Base-by-base conservation (phyloP, 2,888 invertebrate genomes). In the Leptogaster cylindrica region DNA sequence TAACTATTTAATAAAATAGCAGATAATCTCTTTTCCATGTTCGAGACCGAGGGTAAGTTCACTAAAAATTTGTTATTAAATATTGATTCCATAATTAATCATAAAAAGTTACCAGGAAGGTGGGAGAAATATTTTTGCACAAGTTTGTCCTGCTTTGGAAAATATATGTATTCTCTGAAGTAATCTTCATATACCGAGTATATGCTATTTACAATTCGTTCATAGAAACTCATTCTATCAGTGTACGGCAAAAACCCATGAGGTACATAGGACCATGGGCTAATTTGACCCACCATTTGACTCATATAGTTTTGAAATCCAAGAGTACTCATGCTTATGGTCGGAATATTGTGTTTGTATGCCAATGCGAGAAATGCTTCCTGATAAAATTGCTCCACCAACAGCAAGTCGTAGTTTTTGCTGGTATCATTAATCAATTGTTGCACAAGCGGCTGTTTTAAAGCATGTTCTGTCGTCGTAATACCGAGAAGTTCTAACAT, bases 181-280 rank as follows among this genome's bases (percentile, higher is more conserved):
- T 75, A 65, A 20, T 80, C 77, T 39, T 82, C 77, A 36, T 77
- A 77, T 2, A 81, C 58, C 0, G 77, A 76, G 2, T 75, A 73
- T 1, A 81, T 79, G 0, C 83, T 77, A 73, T 87, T 88, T 23
- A 79, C 75, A 0, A 86, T 46, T 70, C 88, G 76, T 71, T 84
- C 82, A 73, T 77, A 76, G 70, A 89, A 86, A 36, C 77, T 83
- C 77, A 84, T 84, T 51, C 75, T 75, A 20, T 85, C 84, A 1
- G 83, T 79, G 63, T 76, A 82, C 3, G 79, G 76, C 58, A 82
- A 71, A 67, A 81, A 80, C 7, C 80, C 77, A 61, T 84, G 82
- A 0, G 85, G 83, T 27, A 83, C 79, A 73, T 82, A 82, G 0
- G 85, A 82, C 74, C 81, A 81, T 0, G 83, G 82, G 1, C 78